These are phyloP conservation scores for Endotricha flammealis DNA, from an alignment of 2,888 invertebrate genomes.

Conservation along the genomic window DNA sequence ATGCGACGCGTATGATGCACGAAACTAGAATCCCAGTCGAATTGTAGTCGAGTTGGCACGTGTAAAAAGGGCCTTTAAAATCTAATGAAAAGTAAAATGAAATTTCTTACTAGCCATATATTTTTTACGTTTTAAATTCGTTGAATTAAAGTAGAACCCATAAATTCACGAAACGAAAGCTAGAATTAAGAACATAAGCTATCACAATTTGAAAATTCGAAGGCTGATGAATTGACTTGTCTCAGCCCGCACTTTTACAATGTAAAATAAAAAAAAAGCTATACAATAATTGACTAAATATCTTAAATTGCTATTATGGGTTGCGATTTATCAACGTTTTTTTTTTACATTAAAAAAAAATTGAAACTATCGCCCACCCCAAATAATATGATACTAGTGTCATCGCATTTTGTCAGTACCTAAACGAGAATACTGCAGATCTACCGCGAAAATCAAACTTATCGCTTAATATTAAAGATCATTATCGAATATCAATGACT, in stretches of 20 bases:
- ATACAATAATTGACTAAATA: conserved; percentile 77
- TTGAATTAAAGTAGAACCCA: too few relatives aligned
- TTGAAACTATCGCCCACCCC: conserved; percentile 22
- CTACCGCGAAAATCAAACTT: conserved; percentile 12
- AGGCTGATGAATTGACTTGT: conserved; percentile 50
- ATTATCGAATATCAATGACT: neutral
- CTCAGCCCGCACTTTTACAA: conserved; percentile 45
- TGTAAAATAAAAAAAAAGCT: conserved; percentile 54
- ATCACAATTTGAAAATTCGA: conserved; percentile 40
- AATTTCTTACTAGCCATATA: too few relatives aligned
- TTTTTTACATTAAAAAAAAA: conserved; percentile 10
- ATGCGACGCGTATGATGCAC: too few relatives aligned
- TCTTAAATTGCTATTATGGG: conserved; percentile 63
- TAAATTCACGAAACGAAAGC: conserved; percentile 4
- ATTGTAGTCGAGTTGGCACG: too few relatives aligned
- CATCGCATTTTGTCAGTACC: conserved; percentile 48
- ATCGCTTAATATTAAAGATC: neutral
- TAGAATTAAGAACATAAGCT: conserved; percentile 32
- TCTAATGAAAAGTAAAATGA: too few relatives aligned
- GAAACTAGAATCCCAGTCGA: too few relatives aligned
- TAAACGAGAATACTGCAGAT: conserved; percentile 30
- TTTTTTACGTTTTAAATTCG: neutral
- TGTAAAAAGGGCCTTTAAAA: too few relatives aligned
- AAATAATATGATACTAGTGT: conserved; percentile 56
- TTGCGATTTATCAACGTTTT: conserved; percentile 10